Evolutionary conservation across 2,888 invertebrate species (phyloP).

Genomic region (Autographa gamma): DNA sequence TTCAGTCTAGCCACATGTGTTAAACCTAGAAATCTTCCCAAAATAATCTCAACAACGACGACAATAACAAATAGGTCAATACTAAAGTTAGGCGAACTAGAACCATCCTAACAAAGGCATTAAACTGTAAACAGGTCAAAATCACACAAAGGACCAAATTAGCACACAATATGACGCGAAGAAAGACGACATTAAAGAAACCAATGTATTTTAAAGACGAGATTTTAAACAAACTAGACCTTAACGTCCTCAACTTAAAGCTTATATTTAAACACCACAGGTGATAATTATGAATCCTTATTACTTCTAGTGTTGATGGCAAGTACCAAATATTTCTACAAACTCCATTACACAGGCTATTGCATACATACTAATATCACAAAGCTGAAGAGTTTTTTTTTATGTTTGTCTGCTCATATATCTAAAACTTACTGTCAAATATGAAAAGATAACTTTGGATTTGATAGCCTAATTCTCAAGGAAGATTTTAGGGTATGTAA

Average conservation of each 20-base stretch:
- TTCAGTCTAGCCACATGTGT: conserved; percentile 5
- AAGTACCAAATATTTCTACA: background rate
- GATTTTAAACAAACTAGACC: conserved; percentile 9
- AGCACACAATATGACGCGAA: conserved; percentile 31
- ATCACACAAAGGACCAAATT: conserved; percentile 51
- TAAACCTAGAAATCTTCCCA: conserved; percentile 15
- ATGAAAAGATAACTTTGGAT: too few species aligned
- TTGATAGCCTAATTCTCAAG: too few species aligned
- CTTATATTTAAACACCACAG: background rate
- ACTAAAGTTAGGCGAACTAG: conserved; percentile 28
- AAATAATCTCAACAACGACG: conserved; percentile 10
- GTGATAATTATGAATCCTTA: conserved; percentile 1
- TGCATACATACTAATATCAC: too few species aligned
- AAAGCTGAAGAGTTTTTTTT: too few species aligned
- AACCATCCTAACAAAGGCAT: conserved; percentile 20
- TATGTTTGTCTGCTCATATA: too few species aligned
- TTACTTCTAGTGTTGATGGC: background rate
- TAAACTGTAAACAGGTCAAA: conserved; percentile 51
- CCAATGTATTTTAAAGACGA: conserved; percentile 5
- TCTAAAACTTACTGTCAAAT: too few species aligned
- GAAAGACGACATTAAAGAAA: conserved; percentile 38
- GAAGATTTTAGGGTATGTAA: too few species aligned
- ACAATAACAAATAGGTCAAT: conserved; percentile 34
- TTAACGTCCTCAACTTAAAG: background rate
- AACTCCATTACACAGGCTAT: background rate